Percentiles rank a stretch among this genome's conserved stretches.
Evolutionary conservation across 1,140 invertebrate species (phyloP).

Genomic region (Ips nitidus): DNA sequence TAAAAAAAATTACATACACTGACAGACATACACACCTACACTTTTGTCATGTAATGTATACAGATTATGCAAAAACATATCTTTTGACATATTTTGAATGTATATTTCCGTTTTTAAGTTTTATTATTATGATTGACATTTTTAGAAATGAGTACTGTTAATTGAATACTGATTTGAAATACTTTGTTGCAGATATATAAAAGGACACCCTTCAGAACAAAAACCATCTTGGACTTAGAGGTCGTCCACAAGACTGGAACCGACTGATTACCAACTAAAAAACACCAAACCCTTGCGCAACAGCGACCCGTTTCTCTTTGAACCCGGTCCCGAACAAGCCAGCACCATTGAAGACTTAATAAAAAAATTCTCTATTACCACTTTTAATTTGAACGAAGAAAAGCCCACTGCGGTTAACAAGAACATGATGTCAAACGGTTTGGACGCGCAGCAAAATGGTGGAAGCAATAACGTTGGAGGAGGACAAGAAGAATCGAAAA

Average conservation of each 20-base stretch:
- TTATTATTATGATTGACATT: too few species aligned
- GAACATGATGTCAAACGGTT: conserved; percentile 81
- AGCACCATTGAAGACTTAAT: conserved; percentile 42
- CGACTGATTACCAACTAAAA: conserved; percentile 17
- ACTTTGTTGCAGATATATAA: too few species aligned
- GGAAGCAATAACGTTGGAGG: conserved; percentile 66
- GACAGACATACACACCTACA: too few species aligned
- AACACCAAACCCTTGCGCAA: conserved; percentile 13
- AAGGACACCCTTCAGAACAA: too few species aligned
- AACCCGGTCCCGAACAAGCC: conserved; percentile 30
- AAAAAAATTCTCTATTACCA: conserved; percentile 39
- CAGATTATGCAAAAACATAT: too few species aligned
- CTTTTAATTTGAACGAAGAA: conserved; percentile 45
- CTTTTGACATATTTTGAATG: too few species aligned
- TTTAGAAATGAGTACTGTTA: too few species aligned
- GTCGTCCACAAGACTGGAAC: conserved; percentile 27
- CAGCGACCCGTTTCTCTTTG: conserved; percentile 27
- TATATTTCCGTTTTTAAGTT: too few species aligned
- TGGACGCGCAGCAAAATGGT: conserved; percentile 73
- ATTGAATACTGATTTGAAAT: too few species aligned
- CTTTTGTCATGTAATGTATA: too few species aligned
- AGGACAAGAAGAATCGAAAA: conserved; percentile 89
- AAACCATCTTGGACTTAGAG: too few species aligned
- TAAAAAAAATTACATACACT: too few species aligned
- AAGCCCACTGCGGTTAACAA: conserved; percentile 42